Evolutionary conservation across 1,140 invertebrate species (phyloP).

Genomic region (Rhizoglyphus robini): DNA sequence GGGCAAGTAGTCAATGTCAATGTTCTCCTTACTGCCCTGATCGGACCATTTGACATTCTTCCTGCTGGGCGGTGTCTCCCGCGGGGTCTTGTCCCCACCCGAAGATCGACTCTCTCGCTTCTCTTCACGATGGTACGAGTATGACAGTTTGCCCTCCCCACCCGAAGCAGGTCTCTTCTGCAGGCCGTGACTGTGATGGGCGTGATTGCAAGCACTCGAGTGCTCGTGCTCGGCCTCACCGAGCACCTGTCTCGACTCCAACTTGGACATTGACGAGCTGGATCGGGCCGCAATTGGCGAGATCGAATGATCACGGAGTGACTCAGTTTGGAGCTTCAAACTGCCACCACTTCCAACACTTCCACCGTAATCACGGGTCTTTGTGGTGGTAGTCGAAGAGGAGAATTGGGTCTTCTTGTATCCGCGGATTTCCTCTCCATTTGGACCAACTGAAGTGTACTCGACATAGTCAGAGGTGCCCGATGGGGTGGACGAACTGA

Average conservation of each 20-base stretch:
- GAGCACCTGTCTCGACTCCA: not conserved
- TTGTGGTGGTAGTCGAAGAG: not conserved
- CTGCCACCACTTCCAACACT: not conserved
- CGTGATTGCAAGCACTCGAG: not conserved
- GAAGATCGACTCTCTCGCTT: not conserved
- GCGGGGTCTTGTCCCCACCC: not conserved
- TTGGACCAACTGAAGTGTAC: not conserved
- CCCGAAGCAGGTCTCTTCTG: not conserved
- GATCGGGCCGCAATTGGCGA: not conserved
- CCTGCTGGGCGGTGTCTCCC: not conserved
- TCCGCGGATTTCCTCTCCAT: not conserved
- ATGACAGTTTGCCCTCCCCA: not conserved
- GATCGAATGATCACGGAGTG: not conserved
- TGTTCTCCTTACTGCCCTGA: not conserved
- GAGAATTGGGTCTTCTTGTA: conserved; percentile 11
- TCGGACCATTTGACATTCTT: conserved; percentile 1
- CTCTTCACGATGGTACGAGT: not conserved
- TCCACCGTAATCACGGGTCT: not conserved
- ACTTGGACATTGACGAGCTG: not conserved
- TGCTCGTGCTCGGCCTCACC: not conserved
- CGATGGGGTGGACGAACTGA: not conserved
- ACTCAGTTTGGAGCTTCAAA: not conserved
- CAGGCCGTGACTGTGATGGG: not conserved
- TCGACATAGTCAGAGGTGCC: not conserved
- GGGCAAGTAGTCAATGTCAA: not conserved